Conservation (phyloP, 2,113 vertebrate species). For the Gadus macrocephalus region DNA sequence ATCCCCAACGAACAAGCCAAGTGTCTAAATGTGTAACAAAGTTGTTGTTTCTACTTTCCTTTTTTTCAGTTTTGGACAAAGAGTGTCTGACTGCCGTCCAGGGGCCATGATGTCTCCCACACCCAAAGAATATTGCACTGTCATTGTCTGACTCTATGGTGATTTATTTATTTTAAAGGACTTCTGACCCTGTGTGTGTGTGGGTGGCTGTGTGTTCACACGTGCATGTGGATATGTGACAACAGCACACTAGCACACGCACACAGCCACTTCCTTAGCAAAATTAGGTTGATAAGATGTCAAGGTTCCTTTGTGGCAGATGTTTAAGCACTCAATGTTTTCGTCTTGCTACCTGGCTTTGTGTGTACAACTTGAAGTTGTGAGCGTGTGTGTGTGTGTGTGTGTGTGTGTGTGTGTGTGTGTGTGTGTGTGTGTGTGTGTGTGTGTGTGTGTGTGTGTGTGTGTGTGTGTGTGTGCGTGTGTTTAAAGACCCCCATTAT, state of each 20-base stretch:
- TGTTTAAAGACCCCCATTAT: no score
- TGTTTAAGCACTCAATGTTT: constrained; percentile 74
- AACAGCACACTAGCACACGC: constrained; percentile 68
- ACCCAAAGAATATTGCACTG: constrained; percentile 54
- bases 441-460: not conserved
- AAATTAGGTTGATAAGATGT: constrained; percentile 80
- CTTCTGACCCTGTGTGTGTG: not conserved
- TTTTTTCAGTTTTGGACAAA: constrained; percentile 1
- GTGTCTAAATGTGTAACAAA: constrained; percentile 45
- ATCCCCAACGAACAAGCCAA: constrained; percentile 30
- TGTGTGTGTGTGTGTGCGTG: no score
- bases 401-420: no score
- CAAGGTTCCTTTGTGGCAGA: constrained; percentile 80
- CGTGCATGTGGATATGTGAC: no score
- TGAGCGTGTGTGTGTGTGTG: constrained; percentile 39
- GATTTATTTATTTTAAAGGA: constrained; percentile 56
- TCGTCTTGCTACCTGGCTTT: constrained; percentile 58
- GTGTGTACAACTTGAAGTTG: constrained; percentile 65
- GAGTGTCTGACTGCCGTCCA: constrained; percentile 46
- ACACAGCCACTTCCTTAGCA: constrained; percentile 82
- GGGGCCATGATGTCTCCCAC: constrained; percentile 49
- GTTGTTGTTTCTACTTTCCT: constrained; percentile 52
- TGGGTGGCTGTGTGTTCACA: no score
- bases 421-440: no score
- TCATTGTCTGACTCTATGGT: constrained; percentile 55